These are phyloP conservation scores for Lateolabrax maculatus DNA, from an alignment of 2,797 vertebrate species.

Conservation along the genomic window DNA sequence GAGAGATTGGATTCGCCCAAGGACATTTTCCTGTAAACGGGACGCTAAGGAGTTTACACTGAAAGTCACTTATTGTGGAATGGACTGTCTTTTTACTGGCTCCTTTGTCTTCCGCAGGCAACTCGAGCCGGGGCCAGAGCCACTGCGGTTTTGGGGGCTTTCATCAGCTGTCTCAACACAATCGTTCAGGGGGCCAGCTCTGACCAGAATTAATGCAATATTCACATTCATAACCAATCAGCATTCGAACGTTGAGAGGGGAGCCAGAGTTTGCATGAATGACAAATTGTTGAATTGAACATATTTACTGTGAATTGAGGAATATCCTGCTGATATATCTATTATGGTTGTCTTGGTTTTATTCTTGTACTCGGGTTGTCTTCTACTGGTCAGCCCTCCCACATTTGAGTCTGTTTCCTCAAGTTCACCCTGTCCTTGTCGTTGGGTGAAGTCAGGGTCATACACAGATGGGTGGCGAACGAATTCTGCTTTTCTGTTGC, in stretches of 20 bases:
- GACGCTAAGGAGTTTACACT: slow-evolving; percentile 81
- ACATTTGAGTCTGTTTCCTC: slow-evolving; percentile 48
- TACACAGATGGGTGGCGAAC: slow-evolving; percentile 36
- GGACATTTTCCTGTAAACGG: slow-evolving; percentile 86
- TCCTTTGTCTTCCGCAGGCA: slow-evolving; percentile 82
- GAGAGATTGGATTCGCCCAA: slow-evolving; percentile 78
- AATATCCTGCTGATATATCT: slow-evolving; percentile 75
- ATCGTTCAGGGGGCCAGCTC: slow-evolving; percentile 76
- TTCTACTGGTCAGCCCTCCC: slow-evolving; percentile 71
- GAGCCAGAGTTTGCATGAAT: slow-evolving; percentile 81
- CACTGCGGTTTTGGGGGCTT: slow-evolving; percentile 82
- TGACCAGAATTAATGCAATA: slow-evolving; percentile 82
- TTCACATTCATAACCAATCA: slow-evolving; percentile 83
- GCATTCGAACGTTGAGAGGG: slow-evolving; percentile 65
- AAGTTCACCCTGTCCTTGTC: slow-evolving; percentile 58
- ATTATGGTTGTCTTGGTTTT: slow-evolving; percentile 69
- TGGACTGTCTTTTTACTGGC: slow-evolving; percentile 82
- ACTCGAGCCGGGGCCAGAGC: slow-evolving; percentile 77
- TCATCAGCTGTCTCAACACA: slow-evolving; percentile 81
- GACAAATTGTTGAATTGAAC: slow-evolving; percentile 81
- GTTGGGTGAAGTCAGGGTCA: slow-evolving; percentile 56
- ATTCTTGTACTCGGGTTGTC: slow-evolving; percentile 51
- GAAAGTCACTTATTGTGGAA: slow-evolving; percentile 81
- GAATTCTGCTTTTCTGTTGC: slow-evolving; percentile 27
- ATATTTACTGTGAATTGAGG: slow-evolving; percentile 74